phyloP scores from a whole-genome alignment of 2,797 vertebrate genomes.

The Protosalanx chinensis region DNA sequence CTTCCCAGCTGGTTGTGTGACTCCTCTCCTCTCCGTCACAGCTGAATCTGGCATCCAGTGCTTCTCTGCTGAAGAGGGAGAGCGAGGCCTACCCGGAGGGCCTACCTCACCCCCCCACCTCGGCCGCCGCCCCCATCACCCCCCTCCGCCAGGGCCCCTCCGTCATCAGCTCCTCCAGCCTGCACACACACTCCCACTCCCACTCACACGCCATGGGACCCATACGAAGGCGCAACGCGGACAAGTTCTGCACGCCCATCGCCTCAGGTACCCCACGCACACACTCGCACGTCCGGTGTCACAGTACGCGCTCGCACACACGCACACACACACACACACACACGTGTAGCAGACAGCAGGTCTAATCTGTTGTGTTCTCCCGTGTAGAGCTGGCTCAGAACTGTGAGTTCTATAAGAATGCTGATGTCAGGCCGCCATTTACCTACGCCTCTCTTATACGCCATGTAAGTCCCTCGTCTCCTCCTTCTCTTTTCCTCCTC shows the following conservation, averaged over 20 bases:
- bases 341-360: background rate
- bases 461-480: constrained; percentile 78
- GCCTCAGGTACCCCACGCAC: constrained; percentile 84
- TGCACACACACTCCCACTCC: constrained; percentile 68
- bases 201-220: constrained; percentile 80
- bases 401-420: constrained; percentile 99
- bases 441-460: constrained; percentile 98
- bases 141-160: constrained; percentile 92
- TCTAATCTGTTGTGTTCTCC: background rate
- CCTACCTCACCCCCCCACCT: constrained; percentile 94
- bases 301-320: background rate
- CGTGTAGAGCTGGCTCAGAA: constrained; percentile 95
- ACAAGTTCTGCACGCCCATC: constrained; percentile 98
- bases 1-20: constrained; percentile 1
- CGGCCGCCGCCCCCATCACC: constrained; percentile 91
- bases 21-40: constrained; percentile 40
- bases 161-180: constrained; percentile 93
- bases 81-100: constrained; percentile 90
- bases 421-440: constrained; percentile 96
- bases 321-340: background rate
- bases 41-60: constrained; percentile 90
- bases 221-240: constrained; percentile 92
- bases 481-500: background rate
- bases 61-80: constrained; percentile 90
- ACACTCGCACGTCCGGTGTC: background rate